A percentile compares a stretch with the other conserved stretches of the same genome.
These are phyloP conservation scores for Linepithema humile DNA, from an alignment of 1,140 invertebrate species.

Conservation along the genomic window DNA sequence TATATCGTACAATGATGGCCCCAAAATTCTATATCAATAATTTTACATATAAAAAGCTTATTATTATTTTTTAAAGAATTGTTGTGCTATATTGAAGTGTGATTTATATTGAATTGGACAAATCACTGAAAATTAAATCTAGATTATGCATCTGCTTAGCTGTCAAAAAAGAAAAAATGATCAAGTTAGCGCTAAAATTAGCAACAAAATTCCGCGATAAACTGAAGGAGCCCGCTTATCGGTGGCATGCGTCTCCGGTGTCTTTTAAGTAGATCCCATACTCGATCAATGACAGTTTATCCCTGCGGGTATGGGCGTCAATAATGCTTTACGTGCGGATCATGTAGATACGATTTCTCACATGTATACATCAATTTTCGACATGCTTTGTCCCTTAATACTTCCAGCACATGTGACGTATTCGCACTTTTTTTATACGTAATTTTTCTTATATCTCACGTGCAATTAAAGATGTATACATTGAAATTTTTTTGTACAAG, in stretches of 20 bases:
- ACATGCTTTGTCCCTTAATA: neutral
- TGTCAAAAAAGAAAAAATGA: no score
- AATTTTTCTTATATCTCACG: slow-evolving; percentile 3
- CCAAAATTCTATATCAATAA: no score
- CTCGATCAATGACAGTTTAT: slow-evolving; percentile 63
- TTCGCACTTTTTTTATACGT: slow-evolving; percentile 37
- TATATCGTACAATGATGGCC: neutral
- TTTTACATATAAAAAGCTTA: no score
- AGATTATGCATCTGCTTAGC: no score
- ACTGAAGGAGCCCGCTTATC: slow-evolving; percentile 32
- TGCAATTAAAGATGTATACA: neutral
- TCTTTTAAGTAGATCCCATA: slow-evolving; percentile 48
- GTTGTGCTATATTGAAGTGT: no score
- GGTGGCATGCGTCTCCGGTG: slow-evolving; percentile 26
- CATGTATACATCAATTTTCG: slow-evolving; percentile 48
- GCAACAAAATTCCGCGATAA: neutral
- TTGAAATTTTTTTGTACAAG: neutral
- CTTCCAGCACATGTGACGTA: slow-evolving; percentile 28
- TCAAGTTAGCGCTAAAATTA: no score
- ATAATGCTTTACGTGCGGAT: slow-evolving; percentile 58
- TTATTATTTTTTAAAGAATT: no score
- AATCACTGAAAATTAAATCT: no score
- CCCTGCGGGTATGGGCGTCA: slow-evolving; percentile 30
- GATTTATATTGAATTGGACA: no score
- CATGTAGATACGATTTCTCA: slow-evolving; percentile 66